Conservation (phyloP, 2,113 vertebrate species). For the Psophia crepitans region DNA sequence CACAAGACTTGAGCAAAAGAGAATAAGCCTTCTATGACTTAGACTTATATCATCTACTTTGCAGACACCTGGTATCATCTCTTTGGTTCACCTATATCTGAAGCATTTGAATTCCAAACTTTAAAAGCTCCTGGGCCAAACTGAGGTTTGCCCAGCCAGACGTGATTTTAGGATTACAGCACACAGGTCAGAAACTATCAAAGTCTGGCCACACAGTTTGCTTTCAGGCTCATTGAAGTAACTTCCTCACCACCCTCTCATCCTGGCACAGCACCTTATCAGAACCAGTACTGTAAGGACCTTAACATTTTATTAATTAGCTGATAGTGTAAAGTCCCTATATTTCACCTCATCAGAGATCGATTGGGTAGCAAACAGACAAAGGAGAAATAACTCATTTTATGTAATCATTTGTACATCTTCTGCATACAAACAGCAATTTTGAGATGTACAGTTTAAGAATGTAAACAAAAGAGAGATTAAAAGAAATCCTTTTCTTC, state of each 20-base stretch:
- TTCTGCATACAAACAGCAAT: background rate
- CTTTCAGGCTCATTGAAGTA: background rate
- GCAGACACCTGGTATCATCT: background rate
- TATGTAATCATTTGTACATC: background rate
- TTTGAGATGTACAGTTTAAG: background rate
- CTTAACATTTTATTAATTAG: background rate
- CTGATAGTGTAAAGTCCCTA: background rate
- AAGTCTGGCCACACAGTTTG: background rate
- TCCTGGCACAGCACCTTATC: background rate
- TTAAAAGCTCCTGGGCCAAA: background rate
- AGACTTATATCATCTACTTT: background rate
- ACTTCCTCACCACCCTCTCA: background rate
- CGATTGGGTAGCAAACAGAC: background rate
- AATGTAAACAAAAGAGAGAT: background rate
- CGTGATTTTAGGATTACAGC: background rate
- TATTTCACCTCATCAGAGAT: background rate
- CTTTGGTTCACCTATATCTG: background rate
- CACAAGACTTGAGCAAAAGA: background rate
- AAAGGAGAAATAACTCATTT: background rate
- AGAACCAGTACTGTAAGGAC: background rate
- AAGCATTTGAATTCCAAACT: background rate
- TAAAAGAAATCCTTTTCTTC: background rate
- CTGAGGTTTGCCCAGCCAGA: background rate
- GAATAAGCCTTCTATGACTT: background rate
- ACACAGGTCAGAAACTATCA: background rate